phyloP scores from a whole-genome alignment of 2,888 invertebrate genomes.

The Gisinianus flammeolus region DNA sequence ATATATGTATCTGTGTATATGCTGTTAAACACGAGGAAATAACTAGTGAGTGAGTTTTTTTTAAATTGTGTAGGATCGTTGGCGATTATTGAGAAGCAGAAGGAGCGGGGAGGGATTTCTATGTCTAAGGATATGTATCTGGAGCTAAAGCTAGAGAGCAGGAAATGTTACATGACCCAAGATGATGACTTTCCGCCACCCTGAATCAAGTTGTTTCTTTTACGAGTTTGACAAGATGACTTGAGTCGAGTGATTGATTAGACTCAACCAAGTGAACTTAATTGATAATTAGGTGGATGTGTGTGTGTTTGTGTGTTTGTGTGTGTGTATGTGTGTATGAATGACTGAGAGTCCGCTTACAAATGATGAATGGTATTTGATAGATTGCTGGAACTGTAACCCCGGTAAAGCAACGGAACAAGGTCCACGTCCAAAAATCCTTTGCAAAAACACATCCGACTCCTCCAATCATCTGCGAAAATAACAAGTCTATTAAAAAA shows the following conservation, averaged over 20 bases:
- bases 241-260: constrained; percentile 30
- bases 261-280: constrained; percentile 27
- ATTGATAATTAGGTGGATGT: constrained; percentile 42
- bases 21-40: too few relatives aligned
- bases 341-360: constrained; percentile 67
- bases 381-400: constrained; percentile 90
- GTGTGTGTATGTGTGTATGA: too few relatives aligned
- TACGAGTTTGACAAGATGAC: constrained; percentile 1
- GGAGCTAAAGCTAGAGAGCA: too few relatives aligned
- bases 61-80: not conserved
- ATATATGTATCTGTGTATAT: not conserved
- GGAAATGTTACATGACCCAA: too few relatives aligned
- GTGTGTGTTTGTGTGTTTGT: too few relatives aligned
- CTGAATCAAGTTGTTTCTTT: not conserved
- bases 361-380: constrained; percentile 93
- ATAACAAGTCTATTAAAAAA: too few relatives aligned
- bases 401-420: constrained; percentile 82
- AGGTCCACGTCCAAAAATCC: constrained; percentile 82
- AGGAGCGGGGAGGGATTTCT: not conserved
- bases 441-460: constrained; percentile 78
- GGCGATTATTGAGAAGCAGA: not conserved
- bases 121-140: not conserved
- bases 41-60: too few relatives aligned
- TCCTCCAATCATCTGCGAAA: constrained; percentile 70
- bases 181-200: not conserved